A percentile compares a stretch with the other conserved stretches of the same genome.
Conservation (phyloP, 2,113 vertebrate species). For the Salvator merianae region DNA sequence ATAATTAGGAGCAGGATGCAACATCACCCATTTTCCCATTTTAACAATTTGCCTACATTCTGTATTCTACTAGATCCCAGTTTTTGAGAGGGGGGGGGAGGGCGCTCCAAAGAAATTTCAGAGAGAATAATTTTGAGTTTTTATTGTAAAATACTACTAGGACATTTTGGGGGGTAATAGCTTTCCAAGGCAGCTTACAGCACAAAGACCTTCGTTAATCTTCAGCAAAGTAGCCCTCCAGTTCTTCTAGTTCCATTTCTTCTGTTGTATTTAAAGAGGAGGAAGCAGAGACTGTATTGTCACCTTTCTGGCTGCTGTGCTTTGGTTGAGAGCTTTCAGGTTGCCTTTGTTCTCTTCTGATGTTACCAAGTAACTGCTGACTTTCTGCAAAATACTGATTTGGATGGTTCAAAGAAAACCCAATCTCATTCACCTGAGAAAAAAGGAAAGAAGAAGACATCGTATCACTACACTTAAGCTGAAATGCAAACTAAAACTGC, state of each 20-base stretch:
- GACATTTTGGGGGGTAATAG: no score
- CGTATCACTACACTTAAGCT: no score
- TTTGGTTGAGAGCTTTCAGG: conserved; percentile 73
- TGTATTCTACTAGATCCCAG: no score
- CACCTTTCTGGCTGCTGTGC: conserved; percentile 58
- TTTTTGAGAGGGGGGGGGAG: no score
- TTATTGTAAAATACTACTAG: no score
- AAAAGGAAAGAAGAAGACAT: conserved; percentile 18
- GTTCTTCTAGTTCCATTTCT: conserved; percentile 78
- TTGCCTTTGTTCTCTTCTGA: conserved; percentile 80
- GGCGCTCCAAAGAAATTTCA: no score
- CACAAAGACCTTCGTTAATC: conserved; percentile 49
- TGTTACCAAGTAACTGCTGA: conserved; percentile 73
- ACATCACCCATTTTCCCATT: background rate
- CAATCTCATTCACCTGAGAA: conserved; percentile 85
- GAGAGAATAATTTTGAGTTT: no score
- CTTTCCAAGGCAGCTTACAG: no score
- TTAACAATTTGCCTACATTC: background rate
- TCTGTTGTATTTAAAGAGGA: conserved; percentile 52
- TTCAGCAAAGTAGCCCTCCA: conserved; percentile 83
- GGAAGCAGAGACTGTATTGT: conserved; percentile 34
- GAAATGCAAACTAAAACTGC: background rate
- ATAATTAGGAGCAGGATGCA: background rate
- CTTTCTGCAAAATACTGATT: conserved; percentile 98
- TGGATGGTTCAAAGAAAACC: conserved; percentile 93